A percentile compares a stretch with the other conserved stretches of the same genome.
Evolutionary conservation across 2,888 invertebrate genomes (phyloP).

Genomic region (Drosophila prolongata): DNA sequence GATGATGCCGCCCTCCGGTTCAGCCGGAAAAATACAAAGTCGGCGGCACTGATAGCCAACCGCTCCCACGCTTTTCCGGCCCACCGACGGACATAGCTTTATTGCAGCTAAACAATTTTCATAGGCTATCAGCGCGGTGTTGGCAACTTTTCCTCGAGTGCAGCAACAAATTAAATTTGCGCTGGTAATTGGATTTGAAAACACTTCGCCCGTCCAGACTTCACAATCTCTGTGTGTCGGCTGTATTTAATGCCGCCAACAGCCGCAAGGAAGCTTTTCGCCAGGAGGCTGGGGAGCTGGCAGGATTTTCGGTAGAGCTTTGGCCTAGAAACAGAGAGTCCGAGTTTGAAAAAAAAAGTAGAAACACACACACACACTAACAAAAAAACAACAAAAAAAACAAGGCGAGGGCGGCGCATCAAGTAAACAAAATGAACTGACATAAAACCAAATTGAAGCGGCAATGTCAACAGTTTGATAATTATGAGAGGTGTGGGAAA

Average conservation of each 20-base stretch:
- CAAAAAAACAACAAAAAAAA: slow-evolving; percentile 9
- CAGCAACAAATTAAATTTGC: slow-evolving; percentile 79
- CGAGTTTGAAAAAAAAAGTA: slow-evolving; percentile 34
- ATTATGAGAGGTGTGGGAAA: slow-evolving; percentile 50
- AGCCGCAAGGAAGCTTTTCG: slow-evolving; percentile 65
- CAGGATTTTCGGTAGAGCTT: slow-evolving; percentile 59
- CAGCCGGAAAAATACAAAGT: slow-evolving; percentile 36
- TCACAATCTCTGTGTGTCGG: slow-evolving; percentile 48
- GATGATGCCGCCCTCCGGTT: slow-evolving; percentile 61
- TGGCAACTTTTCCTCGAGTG: slow-evolving; percentile 77
- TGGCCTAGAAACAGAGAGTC: slow-evolving; percentile 73
- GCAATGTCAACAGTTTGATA: slow-evolving; percentile 66
- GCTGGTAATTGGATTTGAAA: slow-evolving; percentile 80
- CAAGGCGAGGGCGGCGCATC: slow-evolving; percentile 43
- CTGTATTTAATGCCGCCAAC: slow-evolving; percentile 78
- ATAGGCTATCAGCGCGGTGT: slow-evolving; percentile 73
- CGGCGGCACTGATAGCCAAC: slow-evolving; percentile 44
- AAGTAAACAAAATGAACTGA: slow-evolving; percentile 70
- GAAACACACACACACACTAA: slow-evolving; percentile 19
- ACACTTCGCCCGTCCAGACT: slow-evolving; percentile 61
- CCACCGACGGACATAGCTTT: slow-evolving; percentile 52
- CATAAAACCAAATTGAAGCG: slow-evolving; percentile 64
- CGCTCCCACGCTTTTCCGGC: slow-evolving; percentile 9
- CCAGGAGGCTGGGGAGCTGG: slow-evolving; percentile 24
- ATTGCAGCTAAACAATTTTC: slow-evolving; percentile 80